Base-by-base conservation (phyloP, 2,113 vertebrate species). In the Perognathus longimembris region DNA sequence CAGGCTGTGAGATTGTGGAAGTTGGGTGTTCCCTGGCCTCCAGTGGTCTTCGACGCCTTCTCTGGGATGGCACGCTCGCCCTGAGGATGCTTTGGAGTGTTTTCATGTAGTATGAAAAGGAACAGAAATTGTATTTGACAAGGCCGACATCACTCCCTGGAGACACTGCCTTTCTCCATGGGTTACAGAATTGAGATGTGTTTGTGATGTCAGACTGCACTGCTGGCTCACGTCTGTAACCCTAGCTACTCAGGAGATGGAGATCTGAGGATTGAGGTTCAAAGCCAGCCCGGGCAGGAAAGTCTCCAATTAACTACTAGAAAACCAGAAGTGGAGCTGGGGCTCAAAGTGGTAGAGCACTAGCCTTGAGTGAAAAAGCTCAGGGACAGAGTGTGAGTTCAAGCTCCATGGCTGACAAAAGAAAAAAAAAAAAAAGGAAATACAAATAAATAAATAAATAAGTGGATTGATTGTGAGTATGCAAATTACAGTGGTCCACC, bases 101-200 rank as follows among this genome's bases (percentile, higher is more conserved):
- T 90, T 93, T 89, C 81, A 74, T 93, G 21, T 70, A 88, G 67
- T 80, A 57, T 10, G 34, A 83, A 92, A 93, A 76, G 59, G 61
- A 71, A 84, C 40, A 64, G 85, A 92, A 85, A 95, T 95, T 79
- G 83, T 70, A 75, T 79, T 91, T 88, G 75, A 75, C 79, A 80
- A 89, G 40, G 66, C 40, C 4, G 66, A 36, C 28, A 38, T 30
- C 9, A 38, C 5, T 92, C 74, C 67, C 77, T 84, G 28, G 90
- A 85, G 80, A 92, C 21, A 22, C 26, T 45, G 77, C 59, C 21
- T 14, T 64, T 91, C 93, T 50, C 17, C 20, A 50, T 79, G 84
- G 71, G 11, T 80, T 86, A n/a, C 34, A 61, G 69, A 80, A 64
- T 66, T 82, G 73, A 89, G 86, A 69, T 50, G 69, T 30, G 63